Base-by-base conservation (phyloP, 2,113 vertebrate genomes). In the Danionella cerebrum region DNA sequence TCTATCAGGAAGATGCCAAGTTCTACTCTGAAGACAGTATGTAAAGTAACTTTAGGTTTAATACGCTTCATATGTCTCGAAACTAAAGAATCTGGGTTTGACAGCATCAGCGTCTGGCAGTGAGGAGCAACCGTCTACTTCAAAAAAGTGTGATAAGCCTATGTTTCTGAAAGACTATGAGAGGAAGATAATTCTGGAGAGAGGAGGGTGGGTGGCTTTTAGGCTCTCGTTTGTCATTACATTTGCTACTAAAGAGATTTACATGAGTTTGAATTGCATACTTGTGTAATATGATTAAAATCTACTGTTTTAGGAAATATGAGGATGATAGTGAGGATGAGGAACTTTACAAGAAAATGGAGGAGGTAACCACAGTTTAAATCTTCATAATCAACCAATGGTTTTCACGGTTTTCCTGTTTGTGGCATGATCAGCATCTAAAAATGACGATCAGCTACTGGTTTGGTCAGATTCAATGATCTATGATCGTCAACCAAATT, bases 91-190 rank as follows among this genome's bases (percentile, higher is more conserved):
- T 31, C 5, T 53, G 24, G 9, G 2, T 24, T 42, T 7, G 27
- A 4, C n/a, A 13, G 71, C 69, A 76, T 79, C 33, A 0, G 51
- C 27, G 5, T 76, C 83, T 5, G 69, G 31, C 25, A 39, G 45
- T 3, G 73, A 80, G 4, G 76, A 68, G 4, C 67, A 78, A 38
- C 81, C 84, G 0, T 80, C 52, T 1, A 84, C 77, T 29, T 89
- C 84, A 0, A 87, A 69, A 73, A 86, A 75, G 75, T 76, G 76
- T 8, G 78, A 77, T 0, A 90, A 75, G 41, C 89, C 93, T 2
- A 93, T 96, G 94, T 95, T 86, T 63, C 75, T 94, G 25, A 93
- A 92, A 68, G 93, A 96, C 74, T 96, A 95, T 0, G 93, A 95
- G 51, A 86, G 94, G 24, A 91, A 89, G 72, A 88, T 96, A 58